Base-by-base conservation (phyloP, 2,797 vertebrate genomes). In the Periophthalmus magnuspinnatus region DNA sequence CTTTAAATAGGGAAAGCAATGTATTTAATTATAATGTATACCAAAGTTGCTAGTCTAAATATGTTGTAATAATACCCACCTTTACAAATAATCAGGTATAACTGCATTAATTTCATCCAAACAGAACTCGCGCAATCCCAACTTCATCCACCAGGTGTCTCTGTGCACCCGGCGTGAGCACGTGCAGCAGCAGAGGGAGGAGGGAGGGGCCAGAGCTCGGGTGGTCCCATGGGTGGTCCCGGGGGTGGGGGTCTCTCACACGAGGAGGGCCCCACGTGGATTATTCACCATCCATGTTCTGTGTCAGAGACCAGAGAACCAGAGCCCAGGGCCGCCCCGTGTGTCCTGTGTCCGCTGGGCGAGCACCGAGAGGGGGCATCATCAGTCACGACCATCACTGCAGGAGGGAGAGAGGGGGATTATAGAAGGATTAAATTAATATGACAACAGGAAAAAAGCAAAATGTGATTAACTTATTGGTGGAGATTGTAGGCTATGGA, bases 71-170 rank as follows among this genome's bases (percentile, higher is more conserved):
- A 41, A 41, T 13, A 1, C 2, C 2, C 38, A 13, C 10, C 38
- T 11, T 41, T 2, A 3, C 10, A 41, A 11, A 41, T 41, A 14
- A 45, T 14, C 41, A 38, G 1, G 13, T 16, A 45, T 14, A 45
- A 11, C 38, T 45, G 2, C 13, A 4, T 14, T 45, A 13, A 0
- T 16, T 1, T 1, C 28, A 28, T 14, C 13, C 3, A 16, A 45
- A 45, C 41, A n/a, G 11, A 14, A 4, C 41, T 4, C 14, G 41
- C 5, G 62, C 24, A 50, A 19, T 50, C 5, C 56, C 56, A 6
- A 1, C 2, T 58, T 4, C 67, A 0, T 57, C 83, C 89, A 75
- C 65, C 83, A 89, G 86, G 84, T 74, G 89, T 83, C 88, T 70
- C 56, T 3, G 5, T 9, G 10, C 2, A 55, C 0, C n/a, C n/a